phyloP scores from a whole-genome alignment of 2,888 invertebrate species.

The Diaperis boleti region DNA sequence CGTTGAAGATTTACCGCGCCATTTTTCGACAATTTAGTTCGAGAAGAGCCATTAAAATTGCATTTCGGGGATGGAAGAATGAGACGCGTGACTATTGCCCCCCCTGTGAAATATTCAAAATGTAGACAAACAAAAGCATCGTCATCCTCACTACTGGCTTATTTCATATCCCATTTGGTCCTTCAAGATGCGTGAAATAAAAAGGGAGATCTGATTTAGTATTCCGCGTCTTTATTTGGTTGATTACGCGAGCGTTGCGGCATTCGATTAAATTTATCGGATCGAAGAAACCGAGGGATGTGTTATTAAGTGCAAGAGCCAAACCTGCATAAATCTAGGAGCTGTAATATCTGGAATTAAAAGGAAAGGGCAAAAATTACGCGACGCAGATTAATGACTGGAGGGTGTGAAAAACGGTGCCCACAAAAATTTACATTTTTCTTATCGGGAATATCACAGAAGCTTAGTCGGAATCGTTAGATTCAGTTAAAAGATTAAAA shows the following conservation, averaged over 20 bases:
- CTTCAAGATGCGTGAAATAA: conserved; percentile 58
- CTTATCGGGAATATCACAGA: neutral
- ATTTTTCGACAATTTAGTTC: conserved; percentile 12
- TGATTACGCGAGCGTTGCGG: conserved; percentile 22
- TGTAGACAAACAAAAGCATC: conserved; percentile 47
- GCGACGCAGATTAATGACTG: neutral
- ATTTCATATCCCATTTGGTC: conserved; percentile 60
- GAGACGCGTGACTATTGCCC: conserved; percentile 11
- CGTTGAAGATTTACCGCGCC: conserved; percentile 31
- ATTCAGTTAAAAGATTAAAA: conserved; percentile 15
- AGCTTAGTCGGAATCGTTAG: neutral
- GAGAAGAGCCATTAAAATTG: conserved; percentile 13
- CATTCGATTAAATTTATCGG: conserved; percentile 6
- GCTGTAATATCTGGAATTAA: neutral
- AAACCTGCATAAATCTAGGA: neutral
- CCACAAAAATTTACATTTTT: neutral
- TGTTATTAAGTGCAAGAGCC: neutral
- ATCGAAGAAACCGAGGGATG: neutral
- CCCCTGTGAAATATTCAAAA: conserved; percentile 51
- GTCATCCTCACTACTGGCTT: conserved; percentile 50
- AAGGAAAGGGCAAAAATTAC: neutral
- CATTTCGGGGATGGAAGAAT: conserved; percentile 7
- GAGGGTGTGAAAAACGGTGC: too few species aligned
- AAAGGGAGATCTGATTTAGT: conserved; percentile 48
- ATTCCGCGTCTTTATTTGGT: conserved; percentile 33